Evolutionary conservation across 2,113 vertebrate genomes (phyloP).

Genomic region (Paramisgurnus dabryanus): DNA sequence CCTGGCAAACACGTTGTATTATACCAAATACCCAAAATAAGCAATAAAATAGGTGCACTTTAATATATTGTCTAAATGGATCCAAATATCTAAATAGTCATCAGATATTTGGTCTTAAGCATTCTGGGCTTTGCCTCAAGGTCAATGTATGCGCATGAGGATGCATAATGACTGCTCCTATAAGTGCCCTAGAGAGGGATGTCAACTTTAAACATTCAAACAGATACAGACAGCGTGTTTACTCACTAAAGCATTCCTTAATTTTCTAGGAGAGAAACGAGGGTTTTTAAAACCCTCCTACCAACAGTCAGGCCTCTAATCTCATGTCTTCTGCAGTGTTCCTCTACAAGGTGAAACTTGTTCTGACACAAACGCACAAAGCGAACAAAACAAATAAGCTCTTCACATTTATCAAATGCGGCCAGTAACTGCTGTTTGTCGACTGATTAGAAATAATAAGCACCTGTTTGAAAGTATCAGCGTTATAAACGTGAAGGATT

Average conservation of each 20-base stretch:
- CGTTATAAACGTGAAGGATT: background rate
- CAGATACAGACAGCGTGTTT: conserved; percentile 52
- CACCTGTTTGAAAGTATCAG: conserved; percentile 29
- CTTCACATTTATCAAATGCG: conserved; percentile 21
- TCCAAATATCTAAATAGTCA: conserved; percentile 33
- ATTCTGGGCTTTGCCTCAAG: conserved; percentile 46
- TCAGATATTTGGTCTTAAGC: conserved; percentile 22
- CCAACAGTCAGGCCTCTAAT: conserved; percentile 16
- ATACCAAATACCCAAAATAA: too few species aligned
- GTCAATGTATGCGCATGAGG: conserved; percentile 46
- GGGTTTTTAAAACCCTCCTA: conserved; percentile 9
- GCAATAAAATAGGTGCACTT: too few species aligned
- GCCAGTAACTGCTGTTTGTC: conserved; percentile 34
- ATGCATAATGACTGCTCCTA: conserved; percentile 32
- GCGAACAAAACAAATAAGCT: conserved; percentile 10
- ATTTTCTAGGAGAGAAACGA: conserved; percentile 12
- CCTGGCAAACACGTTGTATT: too few species aligned
- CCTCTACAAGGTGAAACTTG: conserved; percentile 16
- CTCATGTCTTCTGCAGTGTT: conserved; percentile 20
- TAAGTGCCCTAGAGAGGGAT: conserved; percentile 45
- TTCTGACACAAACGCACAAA: conserved; percentile 20
- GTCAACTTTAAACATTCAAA: conserved; percentile 51
- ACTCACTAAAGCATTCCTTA: conserved; percentile 44
- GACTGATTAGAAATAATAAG: conserved; percentile 34
- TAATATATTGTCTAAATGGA: conserved; percentile 1